Evolutionary conservation across 2,888 invertebrate species (phyloP), one percentile per base, ranked within the genome.

Genomic region (Zygothrica quintamaculata): DNA sequence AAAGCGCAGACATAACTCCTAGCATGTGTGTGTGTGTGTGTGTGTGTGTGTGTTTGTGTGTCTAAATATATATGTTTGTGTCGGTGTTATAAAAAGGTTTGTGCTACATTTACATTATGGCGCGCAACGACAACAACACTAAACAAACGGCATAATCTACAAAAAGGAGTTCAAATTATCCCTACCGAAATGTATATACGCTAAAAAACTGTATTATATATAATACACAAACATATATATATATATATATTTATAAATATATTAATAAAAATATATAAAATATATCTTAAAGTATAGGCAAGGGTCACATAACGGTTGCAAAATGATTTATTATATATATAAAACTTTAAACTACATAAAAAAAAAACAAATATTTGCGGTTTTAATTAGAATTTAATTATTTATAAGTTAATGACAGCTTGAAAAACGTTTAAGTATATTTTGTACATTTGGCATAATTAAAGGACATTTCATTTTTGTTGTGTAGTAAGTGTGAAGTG

Each of bases 91-190:
- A 87, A 87, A 87, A 84, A 84, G 87, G 82, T 84, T 87, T 84
- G 82, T 82, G 87, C 82, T 82, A 82, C 82, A 82, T 82, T 82
- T 82, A 87, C 82, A 82, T 82, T 82, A 82, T 87, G 73, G 74
- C 74, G 73, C 69, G 65, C 66, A 66, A 47, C 85, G 69, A 75
- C 85, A 81, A 78, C 75, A 79, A 75, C 85, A 78, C 68, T 69
- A 66, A 66, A 72, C 79, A 79, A 79, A 79, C 76, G 82, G 82
- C 87, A 82, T 81, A 87, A 87, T 82, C 76, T 78, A 65, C 65
- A 62, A 74, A 60, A 81, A 65, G 40, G 22, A 62, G 46, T 36
- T 48, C 8, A 40, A 64, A 62, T 22, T 13, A 31, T 11, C 0
- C n/a, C 36, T 34, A 43, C 42, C 60, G 60, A 55, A 47, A 22